Conservation (phyloP, 2,888 invertebrate genomes). For the Dusona sp. region DNA sequence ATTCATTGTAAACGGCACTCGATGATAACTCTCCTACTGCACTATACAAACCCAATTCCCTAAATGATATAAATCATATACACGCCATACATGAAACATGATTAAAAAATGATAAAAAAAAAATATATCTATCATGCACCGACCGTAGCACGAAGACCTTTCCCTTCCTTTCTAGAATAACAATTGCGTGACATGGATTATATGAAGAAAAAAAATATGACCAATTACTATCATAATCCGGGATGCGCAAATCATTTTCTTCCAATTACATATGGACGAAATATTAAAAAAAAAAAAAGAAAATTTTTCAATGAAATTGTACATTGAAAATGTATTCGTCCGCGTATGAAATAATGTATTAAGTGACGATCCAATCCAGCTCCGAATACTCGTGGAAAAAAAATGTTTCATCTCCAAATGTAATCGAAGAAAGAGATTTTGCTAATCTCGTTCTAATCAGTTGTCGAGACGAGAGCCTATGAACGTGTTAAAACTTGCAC, state of each 20-base stretch:
- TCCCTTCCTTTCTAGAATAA: constrained; percentile 68
- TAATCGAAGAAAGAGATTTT: constrained; percentile 4
- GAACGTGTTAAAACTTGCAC: constrained; percentile 47
- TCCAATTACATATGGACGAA: neutral
- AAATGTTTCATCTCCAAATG: neutral
- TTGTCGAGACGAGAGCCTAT: constrained; percentile 44
- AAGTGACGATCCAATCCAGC: neutral
- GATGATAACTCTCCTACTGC: constrained; percentile 81
- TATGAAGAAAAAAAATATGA: constrained; percentile 65
- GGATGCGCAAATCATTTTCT: constrained; percentile 21
- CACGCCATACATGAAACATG: constrained; percentile 79
- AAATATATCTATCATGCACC: constrained; percentile 76
- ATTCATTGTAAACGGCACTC: constrained; percentile 75
- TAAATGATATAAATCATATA: constrained; percentile 76
- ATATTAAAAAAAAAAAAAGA: neutral
- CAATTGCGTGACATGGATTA: constrained; percentile 69
- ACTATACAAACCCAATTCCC: constrained; percentile 83
- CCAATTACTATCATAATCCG: constrained; percentile 25
- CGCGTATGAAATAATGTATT: neutral
- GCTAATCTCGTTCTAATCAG: constrained; percentile 67
- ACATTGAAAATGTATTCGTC: neutral
- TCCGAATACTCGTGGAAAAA: neutral
- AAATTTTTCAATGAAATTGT: neutral
- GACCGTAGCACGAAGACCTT: constrained; percentile 65
- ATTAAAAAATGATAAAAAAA: constrained; percentile 80